A percentile compares a stretch with the other conserved stretches of the same genome.
Conservation (phyloP, 2,888 invertebrate genomes). For the Athripsodes cinereus region DNA sequence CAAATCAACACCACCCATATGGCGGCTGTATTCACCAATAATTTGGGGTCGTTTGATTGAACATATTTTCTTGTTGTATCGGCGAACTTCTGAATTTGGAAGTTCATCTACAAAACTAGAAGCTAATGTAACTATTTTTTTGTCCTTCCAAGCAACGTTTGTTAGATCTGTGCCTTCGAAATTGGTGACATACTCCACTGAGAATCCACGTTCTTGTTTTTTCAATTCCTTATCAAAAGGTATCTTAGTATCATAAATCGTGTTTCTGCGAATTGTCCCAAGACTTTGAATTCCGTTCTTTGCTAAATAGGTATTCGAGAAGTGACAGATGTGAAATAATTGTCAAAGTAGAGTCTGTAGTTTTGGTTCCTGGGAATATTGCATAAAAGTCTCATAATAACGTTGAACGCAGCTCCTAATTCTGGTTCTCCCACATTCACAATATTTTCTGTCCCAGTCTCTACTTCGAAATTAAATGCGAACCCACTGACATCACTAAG, state of each 20-base stretch:
- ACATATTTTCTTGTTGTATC: conserved; percentile 27
- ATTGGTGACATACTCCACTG: conserved; percentile 27
- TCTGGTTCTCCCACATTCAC: neutral
- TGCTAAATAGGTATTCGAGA: conserved; percentile 30
- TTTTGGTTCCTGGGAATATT: neutral
- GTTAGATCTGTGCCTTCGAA: conserved; percentile 28
- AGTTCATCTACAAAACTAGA: conserved; percentile 32
- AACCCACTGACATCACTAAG: conserved; percentile 30
- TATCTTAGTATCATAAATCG: conserved; percentile 30
- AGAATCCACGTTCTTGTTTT: conserved; percentile 28
- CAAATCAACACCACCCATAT: too few species aligned
- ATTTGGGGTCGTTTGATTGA: conserved; percentile 28
- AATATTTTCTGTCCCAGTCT: conserved; percentile 31
- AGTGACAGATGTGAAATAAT: conserved; percentile 28
- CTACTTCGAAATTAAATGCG: conserved; percentile 31
- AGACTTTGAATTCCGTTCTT: conserved; percentile 29
- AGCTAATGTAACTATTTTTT: conserved; percentile 32
- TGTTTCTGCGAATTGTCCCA: conserved; percentile 31
- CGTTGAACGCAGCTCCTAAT: neutral
- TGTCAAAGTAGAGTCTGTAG: conserved; percentile 28
- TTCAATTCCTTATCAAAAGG: conserved; percentile 28
- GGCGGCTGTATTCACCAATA: conserved; percentile 20
- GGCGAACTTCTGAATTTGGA: conserved; percentile 28
- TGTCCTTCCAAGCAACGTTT: conserved; percentile 33
- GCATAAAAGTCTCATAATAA: neutral